Evolutionary conservation across 2,888 invertebrate species (phyloP), one percentile per base, ranked within the genome.

Genomic region (Pediacus dermestoides): DNA sequence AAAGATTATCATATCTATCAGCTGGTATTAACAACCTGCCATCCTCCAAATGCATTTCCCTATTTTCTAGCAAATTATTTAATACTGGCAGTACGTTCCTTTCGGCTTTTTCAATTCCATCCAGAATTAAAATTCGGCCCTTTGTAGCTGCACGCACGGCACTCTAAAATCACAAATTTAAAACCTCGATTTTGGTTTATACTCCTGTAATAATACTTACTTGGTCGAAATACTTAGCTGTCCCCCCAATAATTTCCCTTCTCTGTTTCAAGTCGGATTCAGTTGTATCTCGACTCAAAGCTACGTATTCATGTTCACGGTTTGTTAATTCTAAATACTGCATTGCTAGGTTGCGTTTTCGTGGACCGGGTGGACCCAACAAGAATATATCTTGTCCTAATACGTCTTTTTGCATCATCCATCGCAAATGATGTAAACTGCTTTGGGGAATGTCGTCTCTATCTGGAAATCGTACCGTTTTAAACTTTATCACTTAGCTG

Each of bases 1-100:
- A 68, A 9, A 97, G 71, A 65, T 88, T 88, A 63, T 97, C 95
- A 63, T 91, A 97, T 72, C 93, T 80, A 2, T 80, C 72, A 4
- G 93, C 85, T 0, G 93, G 85, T 64, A 97, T 86, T 22, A 97
- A 73, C 65, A 96, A 90, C 54, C 94, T 74, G 0, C 97, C 97
- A 73, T 96, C 96, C 72, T 97, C 96, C 43, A 97, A 74, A 70
- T 96, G 93, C 95, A 97, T 96, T 72, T 97, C 97, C 38, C 96
- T 77, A 70, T 97, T 97, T 71, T 97, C 96, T 34, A 97, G 72
- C 36, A 97, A 74, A 72, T 97, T 97, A 70, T 97, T 97, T 23
- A 97, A 73, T 30, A 97, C 88, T 18, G 96, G 96, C 42, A 97
- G 72, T 25, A 97, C 96, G 74, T 97, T 97, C 31, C 96, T 76